Base-by-base conservation (phyloP, 2,888 invertebrate species). In the Melipona beecheii region DNA sequence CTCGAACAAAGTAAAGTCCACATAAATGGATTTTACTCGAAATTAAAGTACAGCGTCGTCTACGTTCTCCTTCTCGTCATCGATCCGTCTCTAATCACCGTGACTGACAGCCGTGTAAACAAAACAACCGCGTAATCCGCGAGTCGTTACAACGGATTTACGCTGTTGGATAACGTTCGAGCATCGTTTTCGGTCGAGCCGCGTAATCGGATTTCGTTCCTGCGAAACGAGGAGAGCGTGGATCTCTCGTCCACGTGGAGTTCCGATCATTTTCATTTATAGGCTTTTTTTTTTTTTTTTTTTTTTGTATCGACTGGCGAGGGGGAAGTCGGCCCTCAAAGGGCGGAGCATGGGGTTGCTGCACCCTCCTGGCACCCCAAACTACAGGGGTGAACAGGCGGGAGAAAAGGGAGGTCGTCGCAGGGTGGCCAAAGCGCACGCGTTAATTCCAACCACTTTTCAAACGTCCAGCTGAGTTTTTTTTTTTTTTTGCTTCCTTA, bases 401-500 rank as follows among this genome's bases (percentile, higher is more conserved):
- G 75, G 71, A 49, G 62, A 70, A 56, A 73, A 65, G 75, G 36
- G 81, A 81, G 84, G 81, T 78, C 85, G 52, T 78, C 85, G 52
- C 70, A 68, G 84, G 66, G 72, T 68, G 75, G 66, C 80, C 81
- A 66, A 64, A 74, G 86, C 86, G 89, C 91, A 92, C 92, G 93
- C 93, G 92, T 92, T 93, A 93, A 93, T 93, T 93, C 93, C 90
- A 90, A 90, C 92, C 92, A 93, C 92, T 93, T 93, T 93, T 92
- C 91, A 92, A 93, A 92, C 91, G 88, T 91, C 89, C 84, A 81
- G 78, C 86, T 75, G 83, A 70, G 71, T 72, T 83, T 85, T 85
- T 89, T 84, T 73, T 62, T 66, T 31, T 4, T 31, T 3, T 31
- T 79, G 81, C 71, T 24, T 21, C 54, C 3, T 24, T 31, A 27